Base-by-base conservation (phyloP, 1,140 invertebrate species). In the Drosophila ananassae region DNA sequence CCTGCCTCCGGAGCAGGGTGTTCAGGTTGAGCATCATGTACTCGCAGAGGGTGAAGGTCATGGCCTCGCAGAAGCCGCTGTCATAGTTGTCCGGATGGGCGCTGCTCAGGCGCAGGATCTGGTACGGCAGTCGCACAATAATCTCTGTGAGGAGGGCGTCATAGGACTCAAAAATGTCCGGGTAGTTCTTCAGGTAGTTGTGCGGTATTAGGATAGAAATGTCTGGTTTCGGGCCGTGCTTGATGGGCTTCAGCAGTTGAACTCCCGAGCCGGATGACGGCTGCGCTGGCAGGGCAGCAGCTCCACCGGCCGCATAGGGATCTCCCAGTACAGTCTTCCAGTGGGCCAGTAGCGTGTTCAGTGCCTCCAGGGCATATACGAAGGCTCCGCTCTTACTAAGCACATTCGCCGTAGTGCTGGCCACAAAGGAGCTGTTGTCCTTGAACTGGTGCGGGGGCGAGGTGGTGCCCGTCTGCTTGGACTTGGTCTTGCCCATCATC, bases 151-250 rank as follows among this genome's bases (percentile, higher is more conserved):
- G 93, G 7, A 99, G 93, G 62, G 98, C 96, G 4, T 97, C 96
- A 92, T 99, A 99, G 17, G 96, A 96, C 89, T 98, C 96, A 91
- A 99, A 98, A 10, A 99, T 96, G 92, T 99, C 98, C 0, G 97
- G 95, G 92, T 98, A 97, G 48, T 96, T 94, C 93, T 98, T 98
- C 6, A 99, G 95, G 92, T 98, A 98, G 87, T 98, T 97, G 51
- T 97, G 95, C 21, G 98, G 94, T 93, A 99, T 99, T 92, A 99
- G 98, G 39, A 98, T 98, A 5, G 97, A 96, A 96, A 99, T 98
- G 89, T 98, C 97, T 1, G 97, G 98, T 50, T 97, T 95, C 4
- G 96, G 95, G 13, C 95, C 94, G 1, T 95, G 94, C 7, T 96
- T 94, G 74, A 97, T 96, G 34, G 97, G 96, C 90, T 97, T 98